A percentile compares a stretch with the other conserved stretches of the same genome.
Conservation (phyloP, 2,888 invertebrate species). For the Mallateleia sp. region DNA sequence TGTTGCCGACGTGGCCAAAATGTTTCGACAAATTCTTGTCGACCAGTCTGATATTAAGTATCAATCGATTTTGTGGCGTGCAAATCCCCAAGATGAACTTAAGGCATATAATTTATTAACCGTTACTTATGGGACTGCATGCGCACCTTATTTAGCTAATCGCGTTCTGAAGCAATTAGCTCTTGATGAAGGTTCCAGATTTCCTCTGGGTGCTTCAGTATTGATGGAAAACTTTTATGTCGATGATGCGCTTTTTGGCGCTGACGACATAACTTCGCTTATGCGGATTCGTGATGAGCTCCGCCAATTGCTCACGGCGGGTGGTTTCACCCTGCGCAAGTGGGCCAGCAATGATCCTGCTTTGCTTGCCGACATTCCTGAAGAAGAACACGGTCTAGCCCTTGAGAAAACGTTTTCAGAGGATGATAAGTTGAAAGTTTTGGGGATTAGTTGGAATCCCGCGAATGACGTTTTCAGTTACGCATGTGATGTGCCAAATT, state of each 20-base stretch:
- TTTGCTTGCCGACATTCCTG: background rate
- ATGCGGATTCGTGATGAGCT: background rate
- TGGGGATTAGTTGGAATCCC: constrained; percentile 1
- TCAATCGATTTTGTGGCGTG: background rate
- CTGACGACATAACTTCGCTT: background rate
- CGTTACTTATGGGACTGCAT: too few species aligned
- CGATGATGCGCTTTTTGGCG: background rate
- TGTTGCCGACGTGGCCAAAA: too few species aligned
- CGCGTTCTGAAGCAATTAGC: too few species aligned
- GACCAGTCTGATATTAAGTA: background rate
- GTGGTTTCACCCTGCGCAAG: constrained; percentile 4
- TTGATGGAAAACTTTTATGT: background rate
- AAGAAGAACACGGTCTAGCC: constrained; percentile 1
- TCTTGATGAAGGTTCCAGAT: background rate
- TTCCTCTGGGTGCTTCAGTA: background rate
- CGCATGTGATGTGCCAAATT: too few species aligned
- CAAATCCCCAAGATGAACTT: background rate
- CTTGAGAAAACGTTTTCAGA: background rate
- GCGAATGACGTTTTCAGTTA: background rate
- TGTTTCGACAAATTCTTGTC: too few species aligned
- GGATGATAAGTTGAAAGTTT: too few species aligned
- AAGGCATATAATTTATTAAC: background rate
- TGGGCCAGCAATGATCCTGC: constrained; percentile 8
- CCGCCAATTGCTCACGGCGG: background rate
- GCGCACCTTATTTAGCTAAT: too few species aligned